These are phyloP conservation scores for Tethea ocularis DNA, from an alignment of 2,888 invertebrate genomes.

Conservation along the genomic window DNA sequence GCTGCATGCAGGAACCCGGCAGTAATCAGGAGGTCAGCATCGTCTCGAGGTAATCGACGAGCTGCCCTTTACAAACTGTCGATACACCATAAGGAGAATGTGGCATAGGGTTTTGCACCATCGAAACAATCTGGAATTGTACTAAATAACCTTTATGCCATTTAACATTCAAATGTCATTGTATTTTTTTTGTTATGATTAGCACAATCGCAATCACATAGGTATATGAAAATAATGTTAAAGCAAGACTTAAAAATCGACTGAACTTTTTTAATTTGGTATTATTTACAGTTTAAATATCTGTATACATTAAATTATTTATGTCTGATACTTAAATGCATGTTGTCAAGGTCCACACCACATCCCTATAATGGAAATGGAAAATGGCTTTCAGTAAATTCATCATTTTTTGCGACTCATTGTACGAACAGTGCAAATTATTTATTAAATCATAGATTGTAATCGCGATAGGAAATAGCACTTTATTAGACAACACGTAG, in stretches of 20 bases:
- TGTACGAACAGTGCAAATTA: slow-evolving; percentile 34
- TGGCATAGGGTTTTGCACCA: slow-evolving; percentile 34
- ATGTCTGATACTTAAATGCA: not conserved
- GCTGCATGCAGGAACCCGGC: slow-evolving; percentile 61
- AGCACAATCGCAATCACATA: too few species aligned
- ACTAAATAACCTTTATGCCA: slow-evolving; percentile 5
- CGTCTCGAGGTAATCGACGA: slow-evolving; percentile 62
- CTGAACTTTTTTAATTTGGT: too few species aligned
- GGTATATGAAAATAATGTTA: too few species aligned
- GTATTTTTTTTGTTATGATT: too few species aligned
- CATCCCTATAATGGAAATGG: not conserved
- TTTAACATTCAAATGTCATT: too few species aligned
- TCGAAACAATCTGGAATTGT: slow-evolving; percentile 20
- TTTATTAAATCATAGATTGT: slow-evolving; percentile 38
- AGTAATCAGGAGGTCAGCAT: slow-evolving; percentile 60
- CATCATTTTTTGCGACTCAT: slow-evolving; percentile 20
- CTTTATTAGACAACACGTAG: slow-evolving; percentile 25
- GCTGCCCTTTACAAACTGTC: slow-evolving; percentile 61
- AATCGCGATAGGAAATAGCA: slow-evolving; percentile 36
- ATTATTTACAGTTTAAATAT: too few species aligned
- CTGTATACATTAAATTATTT: too few species aligned
- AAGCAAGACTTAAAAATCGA: too few species aligned
- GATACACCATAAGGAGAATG: slow-evolving; percentile 54
- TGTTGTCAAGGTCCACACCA: not conserved
- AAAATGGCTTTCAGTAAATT: slow-evolving; percentile 4